A percentile compares a stretch with the other conserved stretches of the same genome.
These are phyloP conservation scores for Mimas tiliae DNA, from an alignment of 2,888 invertebrate genomes.

Conservation along the genomic window DNA sequence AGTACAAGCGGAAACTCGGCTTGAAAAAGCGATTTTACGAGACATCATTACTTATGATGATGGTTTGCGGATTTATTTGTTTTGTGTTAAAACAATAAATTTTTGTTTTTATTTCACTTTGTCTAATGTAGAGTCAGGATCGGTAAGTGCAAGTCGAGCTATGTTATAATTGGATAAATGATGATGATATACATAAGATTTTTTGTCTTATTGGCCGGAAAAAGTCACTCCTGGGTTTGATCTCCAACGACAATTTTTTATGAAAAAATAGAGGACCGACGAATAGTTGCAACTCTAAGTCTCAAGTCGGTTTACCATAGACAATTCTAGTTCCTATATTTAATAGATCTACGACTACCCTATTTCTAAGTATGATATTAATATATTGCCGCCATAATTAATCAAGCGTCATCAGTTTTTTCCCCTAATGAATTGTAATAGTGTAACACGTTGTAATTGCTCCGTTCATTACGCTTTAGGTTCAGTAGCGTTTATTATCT, in stretches of 20 bases:
- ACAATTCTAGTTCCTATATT: not conserved
- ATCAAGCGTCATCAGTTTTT: slow-evolving; percentile 43
- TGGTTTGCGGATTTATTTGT: slow-evolving; percentile 56
- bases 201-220: too few relatives aligned
- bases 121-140: not conserved
- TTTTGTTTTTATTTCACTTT: not conserved
- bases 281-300: too few relatives aligned
- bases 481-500: slow-evolving; percentile 34
- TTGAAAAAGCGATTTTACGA: slow-evolving; percentile 22
- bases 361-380: slow-evolving; percentile 29
- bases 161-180: not conserved
- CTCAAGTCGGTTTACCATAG: too few relatives aligned
- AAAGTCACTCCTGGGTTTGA: too few relatives aligned
- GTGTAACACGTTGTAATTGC: slow-evolving; percentile 17
- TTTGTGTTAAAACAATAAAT: slow-evolving; percentile 28
- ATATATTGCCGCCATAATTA: slow-evolving; percentile 42
- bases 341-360: not conserved
- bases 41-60: slow-evolving; percentile 57
- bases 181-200: not conserved
- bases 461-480: slow-evolving; percentile 30
- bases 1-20: slow-evolving; percentile 38
- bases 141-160: not conserved
- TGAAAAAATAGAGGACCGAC: too few relatives aligned
- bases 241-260: too few relatives aligned
- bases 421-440: slow-evolving; percentile 23